Percentiles rank a stretch among this genome's conserved stretches.
Evolutionary conservation across 1,140 invertebrate genomes (phyloP).

Genomic region (Nymphalis io): DNA sequence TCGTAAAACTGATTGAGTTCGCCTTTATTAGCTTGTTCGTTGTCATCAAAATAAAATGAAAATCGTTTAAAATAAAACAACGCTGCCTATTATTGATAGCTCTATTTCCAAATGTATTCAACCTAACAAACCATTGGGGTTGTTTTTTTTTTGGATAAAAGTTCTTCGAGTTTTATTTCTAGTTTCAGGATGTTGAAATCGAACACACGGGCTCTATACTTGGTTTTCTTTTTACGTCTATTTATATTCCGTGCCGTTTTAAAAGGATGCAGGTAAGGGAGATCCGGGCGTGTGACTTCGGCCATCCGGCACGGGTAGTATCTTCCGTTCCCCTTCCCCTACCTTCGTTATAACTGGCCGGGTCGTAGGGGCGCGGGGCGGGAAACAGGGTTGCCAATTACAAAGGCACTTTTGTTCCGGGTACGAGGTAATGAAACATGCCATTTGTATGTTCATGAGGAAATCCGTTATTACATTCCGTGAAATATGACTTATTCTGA

Average conservation of each 20-base stretch:
- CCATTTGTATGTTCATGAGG: slow-evolving; percentile 36
- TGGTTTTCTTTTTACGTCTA: slow-evolving; percentile 39
- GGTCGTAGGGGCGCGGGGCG: slow-evolving; percentile 68
- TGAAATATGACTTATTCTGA: slow-evolving; percentile 9
- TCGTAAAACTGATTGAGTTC: slow-evolving; percentile 37
- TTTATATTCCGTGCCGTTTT: slow-evolving; percentile 45
- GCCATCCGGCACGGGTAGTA: slow-evolving; percentile 60
- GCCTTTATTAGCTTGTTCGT: slow-evolving; percentile 31
- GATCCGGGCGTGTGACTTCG: slow-evolving; percentile 49
- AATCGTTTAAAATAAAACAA: slow-evolving; percentile 14
- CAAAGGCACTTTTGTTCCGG: slow-evolving; percentile 37
- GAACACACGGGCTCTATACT: slow-evolving; percentile 16
- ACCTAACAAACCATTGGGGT: slow-evolving; percentile 18
- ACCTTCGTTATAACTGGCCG: slow-evolving; percentile 61
- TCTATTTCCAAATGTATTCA: slow-evolving; percentile 17
- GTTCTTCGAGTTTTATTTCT: slow-evolving; percentile 19
- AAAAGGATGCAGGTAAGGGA: slow-evolving; percentile 53
- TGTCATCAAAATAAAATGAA: slow-evolving; percentile 26
- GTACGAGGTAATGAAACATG: slow-evolving; percentile 37
- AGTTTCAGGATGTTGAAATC: slow-evolving; percentile 34
- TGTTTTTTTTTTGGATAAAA: slow-evolving; percentile 19
- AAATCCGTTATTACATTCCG: slow-evolving; percentile 31
- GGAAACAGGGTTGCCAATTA: slow-evolving; percentile 54
- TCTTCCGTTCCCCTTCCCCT: slow-evolving; percentile 59
- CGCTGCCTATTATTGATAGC: slow-evolving; percentile 8